These are phyloP conservation scores for Anguilla megastoma DNA, from an alignment of 2,797 vertebrate species.

Conservation along the genomic window DNA sequence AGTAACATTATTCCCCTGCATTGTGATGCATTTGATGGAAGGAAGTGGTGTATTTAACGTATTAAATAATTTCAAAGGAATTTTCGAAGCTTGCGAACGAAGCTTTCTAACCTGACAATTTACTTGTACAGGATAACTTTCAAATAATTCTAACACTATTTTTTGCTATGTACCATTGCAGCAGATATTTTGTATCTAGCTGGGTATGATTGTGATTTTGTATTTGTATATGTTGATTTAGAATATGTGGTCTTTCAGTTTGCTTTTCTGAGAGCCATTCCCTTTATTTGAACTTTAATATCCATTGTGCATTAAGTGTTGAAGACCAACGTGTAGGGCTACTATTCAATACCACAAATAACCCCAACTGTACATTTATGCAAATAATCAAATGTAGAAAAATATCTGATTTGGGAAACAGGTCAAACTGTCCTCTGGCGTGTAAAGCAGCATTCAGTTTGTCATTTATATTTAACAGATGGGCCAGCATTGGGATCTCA, in stretches of 20 bases:
- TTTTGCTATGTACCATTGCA: neutral
- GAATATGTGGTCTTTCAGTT: neutral
- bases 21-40: neutral
- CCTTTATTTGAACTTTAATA: neutral
- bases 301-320: neutral
- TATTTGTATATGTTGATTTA: conserved; percentile 6
- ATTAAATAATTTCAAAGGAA: neutral
- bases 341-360: neutral
- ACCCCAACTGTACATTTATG: neutral
- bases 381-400: neutral
- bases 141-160: neutral
- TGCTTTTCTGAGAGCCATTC: neutral
- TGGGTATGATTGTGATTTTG: conserved; percentile 5
- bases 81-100: neutral
- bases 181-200: neutral
- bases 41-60: neutral
- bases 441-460: neutral
- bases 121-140: neutral
- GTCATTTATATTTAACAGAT: neutral
- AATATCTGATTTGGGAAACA: neutral
- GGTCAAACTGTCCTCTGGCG: neutral
- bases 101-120: neutral
- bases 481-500: neutral
- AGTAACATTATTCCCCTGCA: neutral
- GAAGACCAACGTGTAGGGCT: neutral